Conservation (phyloP, 2,888 invertebrate species). For the Endotricha flammealis region DNA sequence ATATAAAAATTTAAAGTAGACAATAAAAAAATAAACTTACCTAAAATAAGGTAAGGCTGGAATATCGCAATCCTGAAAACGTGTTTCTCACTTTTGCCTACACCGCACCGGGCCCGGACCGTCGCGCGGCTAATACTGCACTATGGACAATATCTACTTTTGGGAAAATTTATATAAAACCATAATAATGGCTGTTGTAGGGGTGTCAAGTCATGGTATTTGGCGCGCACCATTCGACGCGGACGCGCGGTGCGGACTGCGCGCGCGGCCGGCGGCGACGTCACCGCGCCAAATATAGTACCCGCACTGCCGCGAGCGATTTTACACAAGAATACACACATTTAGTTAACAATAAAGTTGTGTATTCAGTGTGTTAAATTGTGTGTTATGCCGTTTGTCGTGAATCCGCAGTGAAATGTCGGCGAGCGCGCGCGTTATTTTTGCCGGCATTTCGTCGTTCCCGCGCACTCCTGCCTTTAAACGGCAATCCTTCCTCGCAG, state of each 20-base stretch:
- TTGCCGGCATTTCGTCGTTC: slow-evolving; percentile 66
- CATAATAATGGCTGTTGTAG: slow-evolving; percentile 32
- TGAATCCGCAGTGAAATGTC: slow-evolving; percentile 44
- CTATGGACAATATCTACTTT: slow-evolving; percentile 24
- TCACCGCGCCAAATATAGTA: slow-evolving; percentile 66
- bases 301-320: slow-evolving; percentile 27
- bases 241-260: slow-evolving; percentile 62
- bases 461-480: slow-evolving; percentile 64
- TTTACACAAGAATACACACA: slow-evolving; percentile 23
- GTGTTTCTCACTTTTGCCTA: slow-evolving; percentile 33
- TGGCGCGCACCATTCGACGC: slow-evolving; percentile 54
- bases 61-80: slow-evolving; percentile 41
- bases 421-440: slow-evolving; percentile 65
- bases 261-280: slow-evolving; percentile 51
- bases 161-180: slow-evolving; percentile 30
- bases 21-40: slow-evolving; percentile 32
- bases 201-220: slow-evolving; percentile 28
- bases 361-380: slow-evolving; percentile 21
- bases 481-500: slow-evolving; percentile 48
- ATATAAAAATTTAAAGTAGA: slow-evolving; percentile 8
- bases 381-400: slow-evolving; percentile 30
- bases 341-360: slow-evolving; percentile 21
- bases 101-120: slow-evolving; percentile 22
- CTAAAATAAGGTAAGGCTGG: slow-evolving; percentile 28
- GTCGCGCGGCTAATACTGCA: slow-evolving; percentile 30